A percentile compares a stretch with the other conserved stretches of the same genome.
phyloP scores from a whole-genome alignment of 1,140 invertebrate genomes.

The Trissolcus basalis region DNA sequence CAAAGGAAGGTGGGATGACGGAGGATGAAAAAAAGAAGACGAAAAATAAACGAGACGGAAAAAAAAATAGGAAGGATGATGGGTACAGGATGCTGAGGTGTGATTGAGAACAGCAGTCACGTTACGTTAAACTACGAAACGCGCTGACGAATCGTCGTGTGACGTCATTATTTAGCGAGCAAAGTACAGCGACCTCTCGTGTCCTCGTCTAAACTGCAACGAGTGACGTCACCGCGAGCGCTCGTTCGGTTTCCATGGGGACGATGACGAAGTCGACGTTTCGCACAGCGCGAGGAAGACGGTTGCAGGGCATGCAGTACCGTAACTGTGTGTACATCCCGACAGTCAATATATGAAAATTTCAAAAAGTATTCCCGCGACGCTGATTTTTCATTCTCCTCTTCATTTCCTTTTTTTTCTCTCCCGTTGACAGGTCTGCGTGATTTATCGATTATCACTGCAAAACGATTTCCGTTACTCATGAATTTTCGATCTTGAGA shows the following conservation, averaged over 20 bases:
- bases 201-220: conserved; percentile 60
- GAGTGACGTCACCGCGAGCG: conserved; percentile 63
- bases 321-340: conserved; percentile 4
- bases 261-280: conserved; percentile 64
- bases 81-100: not conserved
- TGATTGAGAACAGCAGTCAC: conserved; percentile 4
- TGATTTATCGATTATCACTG: conserved; percentile 8
- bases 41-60: not conserved
- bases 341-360: conserved; percentile 11
- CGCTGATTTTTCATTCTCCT: not conserved
- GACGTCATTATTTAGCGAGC: conserved; percentile 64
- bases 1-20: too few relatives aligned
- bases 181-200: conserved; percentile 65
- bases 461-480: too few relatives aligned
- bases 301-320: conserved; percentile 26
- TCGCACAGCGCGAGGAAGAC: conserved; percentile 36
- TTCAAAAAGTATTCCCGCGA: not conserved
- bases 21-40: too few relatives aligned
- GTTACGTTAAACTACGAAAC: conserved; percentile 41
- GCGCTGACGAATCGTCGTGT: conserved; percentile 50
- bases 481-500: too few relatives aligned
- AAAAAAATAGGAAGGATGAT: not conserved
- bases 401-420: not conserved
- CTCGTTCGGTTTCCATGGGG: conserved; percentile 64
- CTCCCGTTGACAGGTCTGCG: not conserved